phyloP scores from a whole-genome alignment of 2,797 vertebrate species.

The Characodon lateralis region DNA sequence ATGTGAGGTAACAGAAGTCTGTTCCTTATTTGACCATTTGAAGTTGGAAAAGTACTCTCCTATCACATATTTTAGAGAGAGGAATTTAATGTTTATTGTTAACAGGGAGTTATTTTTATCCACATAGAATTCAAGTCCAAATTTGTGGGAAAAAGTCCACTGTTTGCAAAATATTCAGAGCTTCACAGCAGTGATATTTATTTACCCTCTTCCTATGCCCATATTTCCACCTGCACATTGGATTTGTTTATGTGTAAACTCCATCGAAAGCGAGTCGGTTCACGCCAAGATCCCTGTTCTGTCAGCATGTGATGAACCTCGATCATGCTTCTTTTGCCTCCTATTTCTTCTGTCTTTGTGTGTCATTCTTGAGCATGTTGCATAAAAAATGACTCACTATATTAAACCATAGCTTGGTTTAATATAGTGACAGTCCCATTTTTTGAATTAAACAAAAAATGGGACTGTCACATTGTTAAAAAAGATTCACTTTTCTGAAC shows the following conservation, averaged over 20 bases:
- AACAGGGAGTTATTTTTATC: neutral
- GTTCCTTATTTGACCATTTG: neutral
- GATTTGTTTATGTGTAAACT: slow-evolving; percentile 79
- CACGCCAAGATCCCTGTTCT: slow-evolving; percentile 64
- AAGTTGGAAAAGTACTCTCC: neutral
- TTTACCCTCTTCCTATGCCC: slow-evolving; percentile 60
- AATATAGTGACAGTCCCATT: too few relatives aligned
- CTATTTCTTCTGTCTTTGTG: neutral
- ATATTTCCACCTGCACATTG: slow-evolving; percentile 78
- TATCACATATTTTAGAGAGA: neutral
- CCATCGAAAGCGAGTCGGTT: slow-evolving; percentile 53
- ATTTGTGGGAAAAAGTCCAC: slow-evolving; percentile 56
- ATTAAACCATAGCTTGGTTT: neutral
- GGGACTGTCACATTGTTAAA: neutral
- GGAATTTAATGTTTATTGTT: neutral
- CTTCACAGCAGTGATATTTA: slow-evolving; percentile 58
- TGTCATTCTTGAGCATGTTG: slow-evolving; percentile 3
- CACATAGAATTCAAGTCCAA: slow-evolving; percentile 48
- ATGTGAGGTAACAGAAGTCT: neutral
- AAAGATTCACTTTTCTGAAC: neutral
- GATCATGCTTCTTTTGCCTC: slow-evolving; percentile 52
- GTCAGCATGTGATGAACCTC: slow-evolving; percentile 47
- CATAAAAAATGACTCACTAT: neutral
- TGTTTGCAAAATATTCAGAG: slow-evolving; percentile 56
- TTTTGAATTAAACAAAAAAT: neutral